Evolutionary conservation across 2,888 invertebrate genomes (phyloP).

Genomic region (Thecophora atra): DNA sequence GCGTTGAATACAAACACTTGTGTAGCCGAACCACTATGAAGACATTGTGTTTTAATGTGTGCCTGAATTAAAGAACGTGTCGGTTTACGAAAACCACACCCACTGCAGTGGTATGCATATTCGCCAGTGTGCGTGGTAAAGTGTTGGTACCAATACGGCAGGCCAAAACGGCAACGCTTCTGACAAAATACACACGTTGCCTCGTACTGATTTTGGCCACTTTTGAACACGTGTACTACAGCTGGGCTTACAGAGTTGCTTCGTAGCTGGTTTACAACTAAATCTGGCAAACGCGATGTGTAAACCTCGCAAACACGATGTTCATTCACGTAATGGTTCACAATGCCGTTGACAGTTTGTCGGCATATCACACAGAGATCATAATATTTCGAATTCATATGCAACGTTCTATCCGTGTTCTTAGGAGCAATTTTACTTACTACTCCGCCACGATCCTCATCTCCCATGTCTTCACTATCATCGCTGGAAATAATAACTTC

Average conservation of each 20-base stretch:
- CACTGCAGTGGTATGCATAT: slow-evolving; percentile 74
- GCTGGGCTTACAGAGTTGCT: slow-evolving; percentile 43
- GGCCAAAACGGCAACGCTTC: slow-evolving; percentile 50
- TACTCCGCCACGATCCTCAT: too few species aligned
- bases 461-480: slow-evolving; percentile 37
- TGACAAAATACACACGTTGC: slow-evolving; percentile 55
- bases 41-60: slow-evolving; percentile 46
- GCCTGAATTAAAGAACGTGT: slow-evolving; percentile 50
- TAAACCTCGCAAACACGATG: slow-evolving; percentile 54
- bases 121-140: slow-evolving; percentile 83
- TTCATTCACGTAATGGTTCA: slow-evolving; percentile 53
- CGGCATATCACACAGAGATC: slow-evolving; percentile 50
- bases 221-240: slow-evolving; percentile 46
- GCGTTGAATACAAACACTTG: slow-evolving; percentile 46
- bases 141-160: slow-evolving; percentile 70
- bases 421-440: slow-evolving; percentile 46
- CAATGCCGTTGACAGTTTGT: slow-evolving; percentile 46
- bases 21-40: slow-evolving; percentile 40
- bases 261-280: slow-evolving; percentile 43
- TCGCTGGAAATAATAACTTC: slow-evolving; percentile 44
- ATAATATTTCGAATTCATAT: slow-evolving; percentile 40
- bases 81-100: slow-evolving; percentile 66
- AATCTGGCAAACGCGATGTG: slow-evolving; percentile 48
- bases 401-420: slow-evolving; percentile 46
- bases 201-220: slow-evolving; percentile 51